These are phyloP conservation scores for Acanthurus leucopareius DNA, from an alignment of 2,797 vertebrate species.

Conservation along the genomic window DNA sequence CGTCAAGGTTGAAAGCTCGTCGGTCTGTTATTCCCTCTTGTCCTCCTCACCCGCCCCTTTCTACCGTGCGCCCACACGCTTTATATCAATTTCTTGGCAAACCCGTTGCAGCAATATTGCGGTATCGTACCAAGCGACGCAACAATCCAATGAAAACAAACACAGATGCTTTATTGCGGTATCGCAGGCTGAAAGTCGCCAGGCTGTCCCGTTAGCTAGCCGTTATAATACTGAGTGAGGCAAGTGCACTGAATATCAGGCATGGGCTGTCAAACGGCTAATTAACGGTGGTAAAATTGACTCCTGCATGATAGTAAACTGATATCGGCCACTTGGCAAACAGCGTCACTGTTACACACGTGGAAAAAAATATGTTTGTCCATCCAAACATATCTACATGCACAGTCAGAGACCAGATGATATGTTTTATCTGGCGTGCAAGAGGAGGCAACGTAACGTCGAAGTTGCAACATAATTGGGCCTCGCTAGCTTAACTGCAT, in stretches of 20 bases:
- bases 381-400: constrained; percentile 1
- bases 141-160: constrained; percentile 36
- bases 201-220: constrained; percentile 30
- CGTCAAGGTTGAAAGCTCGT: constrained; percentile 83
- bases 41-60: constrained; percentile 63
- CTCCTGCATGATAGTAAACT: constrained; percentile 49
- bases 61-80: constrained; percentile 69
- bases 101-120: constrained; percentile 72
- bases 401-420: neutral
- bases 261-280: constrained; percentile 73
- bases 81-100: constrained; percentile 68
- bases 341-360: constrained; percentile 22
- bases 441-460: constrained; percentile 36
- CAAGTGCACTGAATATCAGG: constrained; percentile 63
- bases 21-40: constrained; percentile 46
- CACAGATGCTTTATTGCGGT: constrained; percentile 16
- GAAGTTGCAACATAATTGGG: constrained; percentile 66
- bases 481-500: constrained; percentile 70
- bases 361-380: constrained; percentile 5
- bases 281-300: constrained; percentile 62
- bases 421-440: constrained; percentile 22
- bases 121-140: constrained; percentile 46
- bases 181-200: neutral
- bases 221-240: constrained; percentile 31
- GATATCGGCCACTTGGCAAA: constrained; percentile 43